phyloP scores from a whole-genome alignment of 1,140 invertebrate species.

The Neodiprion lecontei region DNA sequence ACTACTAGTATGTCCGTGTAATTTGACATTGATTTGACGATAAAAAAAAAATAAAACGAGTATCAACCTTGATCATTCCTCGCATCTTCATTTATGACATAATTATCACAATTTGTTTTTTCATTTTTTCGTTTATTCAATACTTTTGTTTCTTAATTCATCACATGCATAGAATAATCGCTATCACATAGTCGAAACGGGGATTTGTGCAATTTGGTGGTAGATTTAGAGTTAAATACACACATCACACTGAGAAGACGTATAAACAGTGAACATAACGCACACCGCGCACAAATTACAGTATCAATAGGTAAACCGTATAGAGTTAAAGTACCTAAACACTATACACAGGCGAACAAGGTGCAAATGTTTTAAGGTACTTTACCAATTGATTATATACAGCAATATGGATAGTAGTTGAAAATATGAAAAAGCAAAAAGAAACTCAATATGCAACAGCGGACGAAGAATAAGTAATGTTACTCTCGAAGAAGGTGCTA shows the following conservation, averaged over 20 bases:
- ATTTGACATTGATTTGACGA: no score
- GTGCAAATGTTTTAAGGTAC: not conserved
- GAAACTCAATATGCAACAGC: not conserved
- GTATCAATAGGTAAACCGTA: not conserved
- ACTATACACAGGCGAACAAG: not conserved
- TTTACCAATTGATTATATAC: not conserved
- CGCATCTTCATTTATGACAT: not conserved
- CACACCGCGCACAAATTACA: not conserved
- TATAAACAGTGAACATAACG: not conserved
- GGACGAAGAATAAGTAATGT: not conserved
- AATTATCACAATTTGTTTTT: not conserved
- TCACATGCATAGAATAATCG: not conserved
- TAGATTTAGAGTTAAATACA: conserved; percentile 7
- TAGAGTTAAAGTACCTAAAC: not conserved
- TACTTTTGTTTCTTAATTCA: not conserved
- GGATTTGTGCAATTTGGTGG: conserved; percentile 44
- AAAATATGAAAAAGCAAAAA: not conserved
- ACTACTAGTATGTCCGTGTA: no score
- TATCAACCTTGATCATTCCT: not conserved
- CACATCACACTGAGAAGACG: not conserved
- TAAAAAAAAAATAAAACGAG: not conserved
- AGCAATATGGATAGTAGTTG: not conserved
- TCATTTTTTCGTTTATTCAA: not conserved
- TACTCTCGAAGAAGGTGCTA: not conserved
- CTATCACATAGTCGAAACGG: conserved; percentile 25